phyloP scores from a whole-genome alignment of 2,797 vertebrate genomes.

The Enteromius thamalakanensis region DNA sequence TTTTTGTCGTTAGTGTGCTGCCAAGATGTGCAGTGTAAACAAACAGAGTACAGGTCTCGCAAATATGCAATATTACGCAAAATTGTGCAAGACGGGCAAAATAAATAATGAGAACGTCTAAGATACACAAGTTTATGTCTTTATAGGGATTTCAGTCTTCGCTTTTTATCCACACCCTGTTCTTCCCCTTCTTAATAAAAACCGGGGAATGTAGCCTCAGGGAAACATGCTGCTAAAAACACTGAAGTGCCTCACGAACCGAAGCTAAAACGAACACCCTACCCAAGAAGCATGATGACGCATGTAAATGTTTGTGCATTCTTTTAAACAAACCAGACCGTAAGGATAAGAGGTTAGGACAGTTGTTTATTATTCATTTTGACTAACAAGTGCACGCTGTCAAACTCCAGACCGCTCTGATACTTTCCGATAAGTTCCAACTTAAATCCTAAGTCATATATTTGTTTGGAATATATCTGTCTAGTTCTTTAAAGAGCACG shows the following conservation, averaged over 20 bases:
- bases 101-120: not conserved
- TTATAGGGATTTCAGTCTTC: conserved; percentile 23
- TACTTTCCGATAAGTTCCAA: not conserved
- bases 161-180: conserved; percentile 43
- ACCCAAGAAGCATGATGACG: conserved; percentile 58
- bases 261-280: conserved; percentile 60
- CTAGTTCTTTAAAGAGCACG: not conserved
- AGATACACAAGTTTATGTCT: not conserved
- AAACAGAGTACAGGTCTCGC: not conserved
- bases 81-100: not conserved
- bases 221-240: conserved; percentile 56
- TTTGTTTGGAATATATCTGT: conserved; percentile 15
- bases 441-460: not conserved
- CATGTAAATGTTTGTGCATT: conserved; percentile 64
- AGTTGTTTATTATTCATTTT: conserved; percentile 60
- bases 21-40: not conserved
- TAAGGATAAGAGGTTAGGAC: conserved; percentile 58
- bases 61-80: not conserved
- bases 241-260: conserved; percentile 48
- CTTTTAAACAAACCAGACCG: conserved; percentile 65
- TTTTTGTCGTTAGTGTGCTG: not conserved
- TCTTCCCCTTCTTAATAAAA: conserved; percentile 50
- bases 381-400: conserved; percentile 60
- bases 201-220: conserved; percentile 15
- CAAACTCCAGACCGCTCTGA: conserved; percentile 44